A percentile compares a stretch with the other conserved stretches of the same genome.
Evolutionary conservation across 1,140 invertebrate species (phyloP).

Genomic region (Ganaspis sp.): DNA sequence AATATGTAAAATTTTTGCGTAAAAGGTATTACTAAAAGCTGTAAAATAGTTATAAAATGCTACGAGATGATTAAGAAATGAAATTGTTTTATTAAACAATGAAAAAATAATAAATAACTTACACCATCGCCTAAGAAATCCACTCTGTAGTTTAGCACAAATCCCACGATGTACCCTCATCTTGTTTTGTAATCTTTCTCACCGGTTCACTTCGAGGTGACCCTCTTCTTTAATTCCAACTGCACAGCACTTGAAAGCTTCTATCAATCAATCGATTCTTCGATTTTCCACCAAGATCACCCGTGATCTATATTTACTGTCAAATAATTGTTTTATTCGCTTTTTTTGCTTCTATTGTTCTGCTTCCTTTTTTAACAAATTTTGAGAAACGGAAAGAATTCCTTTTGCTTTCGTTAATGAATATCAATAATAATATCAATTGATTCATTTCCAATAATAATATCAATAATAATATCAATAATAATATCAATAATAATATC

Average conservation of each 20-base stretch:
- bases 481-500: too few relatives aligned
- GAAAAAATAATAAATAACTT: constrained; percentile 57
- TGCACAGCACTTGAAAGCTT: constrained; percentile 10
- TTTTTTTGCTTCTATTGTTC: neutral
- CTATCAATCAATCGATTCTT: neutral
- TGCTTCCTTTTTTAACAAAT: neutral
- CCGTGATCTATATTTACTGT: neutral
- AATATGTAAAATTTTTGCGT: too few relatives aligned
- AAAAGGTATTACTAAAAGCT: too few relatives aligned
- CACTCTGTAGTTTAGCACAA: constrained; percentile 72
- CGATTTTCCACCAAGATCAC: neutral
- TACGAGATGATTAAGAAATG: neutral
- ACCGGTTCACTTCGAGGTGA: constrained; percentile 16
- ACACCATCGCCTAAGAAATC: constrained; percentile 74
- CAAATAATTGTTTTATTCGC: neutral
- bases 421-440: too few relatives aligned
- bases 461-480: too few relatives aligned
- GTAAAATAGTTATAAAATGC: neutral
- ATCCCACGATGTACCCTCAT: constrained; percentile 74
- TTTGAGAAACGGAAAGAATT: neutral
- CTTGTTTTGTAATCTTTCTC: constrained; percentile 35
- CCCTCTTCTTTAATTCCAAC: neutral
- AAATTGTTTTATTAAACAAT: constrained; percentile 32
- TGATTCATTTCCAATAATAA: too few relatives aligned
- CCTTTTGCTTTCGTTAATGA: too few relatives aligned